phyloP scores from a whole-genome alignment of 2,113 vertebrate species.

The Hippopotamus amphibius region DNA sequence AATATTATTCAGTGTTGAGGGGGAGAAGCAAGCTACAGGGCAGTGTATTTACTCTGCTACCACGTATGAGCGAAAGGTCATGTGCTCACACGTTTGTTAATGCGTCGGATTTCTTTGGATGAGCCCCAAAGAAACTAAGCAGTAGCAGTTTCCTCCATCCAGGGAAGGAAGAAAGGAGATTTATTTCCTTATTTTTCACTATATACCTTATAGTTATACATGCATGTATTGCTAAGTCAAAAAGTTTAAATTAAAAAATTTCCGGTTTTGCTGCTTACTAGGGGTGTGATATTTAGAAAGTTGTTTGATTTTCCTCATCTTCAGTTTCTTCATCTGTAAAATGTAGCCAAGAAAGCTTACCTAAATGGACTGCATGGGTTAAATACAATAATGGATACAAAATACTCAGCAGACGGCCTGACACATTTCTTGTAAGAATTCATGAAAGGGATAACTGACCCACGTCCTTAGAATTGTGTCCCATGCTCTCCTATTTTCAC shows the following conservation, averaged over 20 bases:
- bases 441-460: background rate
- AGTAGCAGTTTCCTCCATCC: background rate
- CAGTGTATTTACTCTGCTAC: background rate
- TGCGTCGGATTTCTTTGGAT: background rate
- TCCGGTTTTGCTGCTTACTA: background rate
- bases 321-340: slow-evolving; percentile 54
- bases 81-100: background rate
- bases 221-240: background rate
- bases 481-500: background rate
- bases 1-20: background rate
- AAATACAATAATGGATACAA: background rate
- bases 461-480: background rate
- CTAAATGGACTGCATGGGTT: background rate
- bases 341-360: background rate
- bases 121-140: background rate
- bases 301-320: background rate
- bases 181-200: background rate
- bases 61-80: background rate
- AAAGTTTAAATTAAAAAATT: background rate
- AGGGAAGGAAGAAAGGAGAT: background rate
- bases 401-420: background rate
- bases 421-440: background rate
- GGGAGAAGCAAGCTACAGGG: background rate
- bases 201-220: background rate
- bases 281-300: background rate